phyloP scores from a whole-genome alignment of 2,113 vertebrate genomes.

The Eubucco bourcierii region DNA sequence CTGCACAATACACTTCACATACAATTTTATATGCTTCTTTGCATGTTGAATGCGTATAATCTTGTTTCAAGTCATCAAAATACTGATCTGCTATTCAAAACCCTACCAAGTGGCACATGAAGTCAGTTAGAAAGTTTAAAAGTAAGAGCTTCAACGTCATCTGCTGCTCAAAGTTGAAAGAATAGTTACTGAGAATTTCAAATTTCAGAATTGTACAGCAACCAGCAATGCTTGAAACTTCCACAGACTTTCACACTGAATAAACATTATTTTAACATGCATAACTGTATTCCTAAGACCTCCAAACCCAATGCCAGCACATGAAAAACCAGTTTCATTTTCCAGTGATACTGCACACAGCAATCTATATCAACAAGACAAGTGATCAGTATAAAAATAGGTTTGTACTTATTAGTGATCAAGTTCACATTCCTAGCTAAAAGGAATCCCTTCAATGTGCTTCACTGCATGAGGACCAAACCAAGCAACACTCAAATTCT shows the following conservation, averaged over 20 bases:
- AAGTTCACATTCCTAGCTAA: neutral
- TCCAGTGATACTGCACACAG: neutral
- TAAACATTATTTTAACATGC: neutral
- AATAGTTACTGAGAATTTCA: neutral
- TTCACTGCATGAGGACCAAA: neutral
- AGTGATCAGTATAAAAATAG: neutral
- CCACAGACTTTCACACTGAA: neutral
- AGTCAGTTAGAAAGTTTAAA: neutral
- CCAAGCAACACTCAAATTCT: neutral
- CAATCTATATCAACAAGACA: neutral
- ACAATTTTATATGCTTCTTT: neutral
- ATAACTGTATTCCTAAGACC: neutral
- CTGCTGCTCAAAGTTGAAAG: neutral
- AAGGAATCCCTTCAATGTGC: neutral
- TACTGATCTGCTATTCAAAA: neutral
- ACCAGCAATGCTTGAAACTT: neutral
- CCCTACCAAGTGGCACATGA: rapidly evolving
- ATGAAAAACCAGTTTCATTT: neutral
- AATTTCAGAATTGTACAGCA: neutral
- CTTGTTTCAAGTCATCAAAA: neutral
- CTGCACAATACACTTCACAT: neutral
- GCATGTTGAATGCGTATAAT: neutral
- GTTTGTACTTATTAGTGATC: neutral
- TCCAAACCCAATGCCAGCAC: neutral
- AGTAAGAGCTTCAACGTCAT: neutral